Conservation (phyloP, 2,113 vertebrate species). For the Coregonus clupeaformis region DNA sequence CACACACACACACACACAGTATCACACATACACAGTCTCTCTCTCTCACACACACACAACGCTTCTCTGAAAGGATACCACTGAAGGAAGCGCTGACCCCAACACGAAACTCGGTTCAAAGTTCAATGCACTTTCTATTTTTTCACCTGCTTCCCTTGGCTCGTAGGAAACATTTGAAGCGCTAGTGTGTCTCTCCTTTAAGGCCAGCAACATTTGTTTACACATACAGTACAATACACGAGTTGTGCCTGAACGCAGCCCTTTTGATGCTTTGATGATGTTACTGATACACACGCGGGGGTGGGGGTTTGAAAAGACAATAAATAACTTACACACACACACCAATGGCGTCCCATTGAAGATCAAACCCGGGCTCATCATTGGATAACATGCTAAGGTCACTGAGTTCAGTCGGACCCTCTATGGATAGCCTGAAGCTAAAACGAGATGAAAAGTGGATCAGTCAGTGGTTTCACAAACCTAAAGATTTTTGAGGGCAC, state of each 20-base stretch:
- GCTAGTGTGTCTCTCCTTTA: conserved; percentile 63
- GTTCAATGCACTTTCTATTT: conserved; percentile 86
- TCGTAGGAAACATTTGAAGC: conserved; percentile 85
- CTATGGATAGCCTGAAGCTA: conserved; percentile 42
- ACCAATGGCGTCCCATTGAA: conserved; percentile 22
- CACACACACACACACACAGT: no score
- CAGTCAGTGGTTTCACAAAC: conserved; percentile 49
- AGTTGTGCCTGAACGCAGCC: conserved; percentile 20
- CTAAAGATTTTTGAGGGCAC: conserved; percentile 16
- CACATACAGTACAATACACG: conserved; percentile 68
- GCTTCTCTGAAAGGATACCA: conserved; percentile 75
- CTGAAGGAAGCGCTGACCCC: conserved; percentile 80
- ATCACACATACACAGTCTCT: no score
- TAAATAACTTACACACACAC: conserved; percentile 27
- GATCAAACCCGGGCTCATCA: conserved; percentile 47
- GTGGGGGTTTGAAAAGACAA: conserved; percentile 37
- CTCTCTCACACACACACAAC: neutral
- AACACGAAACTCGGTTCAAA: conserved; percentile 80
- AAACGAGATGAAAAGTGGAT: conserved; percentile 44
- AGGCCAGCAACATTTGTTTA: conserved; percentile 66
- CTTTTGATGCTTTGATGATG: conserved; percentile 64
- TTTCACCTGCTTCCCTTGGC: conserved; percentile 98
- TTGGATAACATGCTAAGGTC: conserved; percentile 41
- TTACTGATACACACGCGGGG: conserved; percentile 53
- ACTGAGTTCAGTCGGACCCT: conserved; percentile 27